A percentile compares a stretch with the other conserved stretches of the same genome.
phyloP scores from a whole-genome alignment of 2,113 vertebrate species.

The Mugil cephalus region DNA sequence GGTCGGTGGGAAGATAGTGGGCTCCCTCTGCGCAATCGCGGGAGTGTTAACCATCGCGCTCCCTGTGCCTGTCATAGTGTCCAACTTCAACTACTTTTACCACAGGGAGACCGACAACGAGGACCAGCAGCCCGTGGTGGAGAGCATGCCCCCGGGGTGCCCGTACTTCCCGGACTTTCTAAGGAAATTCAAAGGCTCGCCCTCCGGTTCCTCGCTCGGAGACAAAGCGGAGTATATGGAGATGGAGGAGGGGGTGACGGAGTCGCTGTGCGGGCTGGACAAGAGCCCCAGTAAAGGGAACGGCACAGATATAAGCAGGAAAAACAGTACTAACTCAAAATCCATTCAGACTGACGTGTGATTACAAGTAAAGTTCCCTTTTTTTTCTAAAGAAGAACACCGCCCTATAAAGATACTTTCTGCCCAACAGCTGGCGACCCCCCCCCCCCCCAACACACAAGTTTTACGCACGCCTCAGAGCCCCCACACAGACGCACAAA shows the following conservation, averaged over 20 bases:
- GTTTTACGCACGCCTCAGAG: constrained; percentile 60
- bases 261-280: constrained; percentile 94
- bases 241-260: constrained; percentile 98
- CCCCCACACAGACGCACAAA: constrained; percentile 21
- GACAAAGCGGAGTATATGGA: constrained; percentile 98
- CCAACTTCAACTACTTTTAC: constrained; percentile 99
- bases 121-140: constrained; percentile 90
- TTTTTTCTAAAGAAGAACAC: constrained; percentile 57
- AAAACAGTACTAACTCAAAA: constrained; percentile 92
- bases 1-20: constrained; percentile 98
- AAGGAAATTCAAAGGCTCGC: constrained; percentile 91
- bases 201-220: constrained; percentile 93
- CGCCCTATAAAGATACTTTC: constrained; percentile 56
- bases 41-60: constrained; percentile 98
- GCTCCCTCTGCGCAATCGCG: constrained; percentile 97
- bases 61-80: constrained; percentile 98
- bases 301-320: constrained; percentile 93
- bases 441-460: constrained; percentile 42
- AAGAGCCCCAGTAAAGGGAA: constrained; percentile 93
- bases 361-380: constrained; percentile 67
- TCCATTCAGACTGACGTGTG: constrained; percentile 99
- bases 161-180: constrained; percentile 94
- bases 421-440: constrained; percentile 70
- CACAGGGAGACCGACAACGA: constrained; percentile 98
- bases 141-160: constrained; percentile 91